These are phyloP conservation scores for Ormyrus thymus DNA, from an alignment of 2,888 invertebrate species.

Conservation along the genomic window DNA sequence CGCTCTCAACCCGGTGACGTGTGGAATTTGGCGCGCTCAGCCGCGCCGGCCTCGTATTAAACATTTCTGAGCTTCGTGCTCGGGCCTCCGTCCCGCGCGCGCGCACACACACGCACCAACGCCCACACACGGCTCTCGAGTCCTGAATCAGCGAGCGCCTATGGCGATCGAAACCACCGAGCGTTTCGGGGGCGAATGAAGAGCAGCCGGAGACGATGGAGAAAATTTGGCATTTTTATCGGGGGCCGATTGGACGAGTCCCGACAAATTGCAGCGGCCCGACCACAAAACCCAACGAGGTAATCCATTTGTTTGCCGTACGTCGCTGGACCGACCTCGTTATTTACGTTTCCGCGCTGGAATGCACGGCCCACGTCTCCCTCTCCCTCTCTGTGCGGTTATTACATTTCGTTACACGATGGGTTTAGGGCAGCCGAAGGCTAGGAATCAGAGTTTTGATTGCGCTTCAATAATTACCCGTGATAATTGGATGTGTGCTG, in stretches of 20 bases:
- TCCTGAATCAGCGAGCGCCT: neutral
- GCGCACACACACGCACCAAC: too few species aligned
- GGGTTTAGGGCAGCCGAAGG: neutral
- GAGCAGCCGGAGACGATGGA: neutral
- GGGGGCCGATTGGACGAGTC: constrained; percentile 4
- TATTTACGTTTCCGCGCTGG: constrained; percentile 44
- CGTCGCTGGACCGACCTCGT: constrained; percentile 17
- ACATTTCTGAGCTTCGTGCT: too few species aligned
- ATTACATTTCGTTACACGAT: constrained; percentile 23
- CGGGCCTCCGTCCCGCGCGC: too few species aligned
- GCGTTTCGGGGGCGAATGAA: neutral
- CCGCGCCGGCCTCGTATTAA: too few species aligned
- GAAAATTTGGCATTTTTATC: constrained; percentile 19
- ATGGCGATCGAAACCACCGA: neutral
- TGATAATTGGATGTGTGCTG: constrained; percentile 8
- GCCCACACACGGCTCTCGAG: too few species aligned
- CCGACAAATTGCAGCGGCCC: neutral
- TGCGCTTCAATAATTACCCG: constrained; percentile 29
- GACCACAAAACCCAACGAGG: constrained; percentile 39
- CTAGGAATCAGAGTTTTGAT: constrained; percentile 35
- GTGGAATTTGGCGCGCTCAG: too few species aligned
- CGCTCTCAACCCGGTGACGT: too few species aligned
- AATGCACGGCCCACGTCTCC: neutral
- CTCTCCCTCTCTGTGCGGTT: constrained; percentile 19
- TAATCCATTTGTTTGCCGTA: constrained; percentile 49